Conservation (phyloP, 2,888 invertebrate species). For the Tenthredo scrophulariae region DNA sequence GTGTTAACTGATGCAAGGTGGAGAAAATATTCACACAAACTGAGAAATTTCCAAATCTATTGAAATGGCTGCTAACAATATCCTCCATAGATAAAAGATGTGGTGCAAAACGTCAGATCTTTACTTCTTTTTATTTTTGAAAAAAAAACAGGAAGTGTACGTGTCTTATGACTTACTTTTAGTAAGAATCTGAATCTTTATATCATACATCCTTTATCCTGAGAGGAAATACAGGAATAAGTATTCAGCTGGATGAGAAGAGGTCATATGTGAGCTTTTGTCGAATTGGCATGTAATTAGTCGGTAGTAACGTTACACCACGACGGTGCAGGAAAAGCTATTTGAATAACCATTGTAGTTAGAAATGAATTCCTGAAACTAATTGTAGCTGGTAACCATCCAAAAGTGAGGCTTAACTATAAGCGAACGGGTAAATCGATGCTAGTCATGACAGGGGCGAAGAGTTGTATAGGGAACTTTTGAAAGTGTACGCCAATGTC, state of each 20-base stretch:
- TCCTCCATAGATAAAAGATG: no score
- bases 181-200: no score
- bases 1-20: background rate
- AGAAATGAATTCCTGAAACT: slow-evolving; percentile 14
- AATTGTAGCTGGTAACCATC: background rate
- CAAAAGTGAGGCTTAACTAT: background rate
- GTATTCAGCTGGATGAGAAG: no score
- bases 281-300: background rate
- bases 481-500: slow-evolving; percentile 6
- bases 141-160: no score
- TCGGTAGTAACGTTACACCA: background rate
- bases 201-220: no score
- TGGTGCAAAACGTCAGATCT: no score
- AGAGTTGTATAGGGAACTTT: background rate
- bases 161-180: no score
- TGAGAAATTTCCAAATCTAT: no score
- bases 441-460: background rate
- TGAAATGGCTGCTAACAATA: no score
- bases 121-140: no score
- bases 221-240: no score
- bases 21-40: background rate
- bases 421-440: background rate
- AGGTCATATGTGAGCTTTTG: background rate
- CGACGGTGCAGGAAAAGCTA: background rate
- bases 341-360: background rate